phyloP scores from a whole-genome alignment of 2,797 vertebrate species.

The Bradypodion pumilum region DNA sequence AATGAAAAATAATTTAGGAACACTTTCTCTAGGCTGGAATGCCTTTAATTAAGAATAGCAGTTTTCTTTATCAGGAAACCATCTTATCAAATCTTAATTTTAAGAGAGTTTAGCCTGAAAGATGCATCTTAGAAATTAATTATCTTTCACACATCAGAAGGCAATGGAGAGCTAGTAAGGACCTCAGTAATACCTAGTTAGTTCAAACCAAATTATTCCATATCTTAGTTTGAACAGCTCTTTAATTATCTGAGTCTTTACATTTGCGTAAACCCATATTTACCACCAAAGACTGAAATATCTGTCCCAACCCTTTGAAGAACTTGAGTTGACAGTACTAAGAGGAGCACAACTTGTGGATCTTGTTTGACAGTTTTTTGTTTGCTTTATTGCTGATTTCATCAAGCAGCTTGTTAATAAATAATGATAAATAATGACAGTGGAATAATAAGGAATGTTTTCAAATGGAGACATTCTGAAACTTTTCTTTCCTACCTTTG shows the following conservation, averaged over 20 bases:
- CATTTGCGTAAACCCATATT: background rate
- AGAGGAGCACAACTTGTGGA: background rate
- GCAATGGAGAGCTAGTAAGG: constrained; percentile 30
- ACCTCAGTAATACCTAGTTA: constrained; percentile 9
- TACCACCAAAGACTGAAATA: background rate
- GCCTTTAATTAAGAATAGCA: constrained; percentile 41
- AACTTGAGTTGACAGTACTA: constrained; percentile 20
- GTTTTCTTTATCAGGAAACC: constrained; percentile 44
- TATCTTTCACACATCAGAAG: constrained; percentile 16
- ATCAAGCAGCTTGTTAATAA: background rate
- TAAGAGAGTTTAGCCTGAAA: constrained; percentile 51
- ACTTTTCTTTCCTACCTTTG: background rate
- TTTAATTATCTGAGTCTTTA: constrained; percentile 3
- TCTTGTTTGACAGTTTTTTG: background rate
- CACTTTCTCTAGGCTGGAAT: constrained; percentile 32
- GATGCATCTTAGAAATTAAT: constrained; percentile 42
- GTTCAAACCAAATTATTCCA: constrained; percentile 20
- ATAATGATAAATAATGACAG: background rate
- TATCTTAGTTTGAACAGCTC: background rate
- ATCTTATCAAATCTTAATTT: constrained; percentile 27
- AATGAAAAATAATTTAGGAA: constrained; percentile 38
- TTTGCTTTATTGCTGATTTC: background rate
- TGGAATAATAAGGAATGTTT: background rate
- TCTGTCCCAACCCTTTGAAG: background rate
- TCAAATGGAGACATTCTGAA: background rate